Percentiles rank a stretch among this genome's conserved stretches.
Evolutionary conservation across 2,888 invertebrate species (phyloP).

Genomic region (Theretra japonica): DNA sequence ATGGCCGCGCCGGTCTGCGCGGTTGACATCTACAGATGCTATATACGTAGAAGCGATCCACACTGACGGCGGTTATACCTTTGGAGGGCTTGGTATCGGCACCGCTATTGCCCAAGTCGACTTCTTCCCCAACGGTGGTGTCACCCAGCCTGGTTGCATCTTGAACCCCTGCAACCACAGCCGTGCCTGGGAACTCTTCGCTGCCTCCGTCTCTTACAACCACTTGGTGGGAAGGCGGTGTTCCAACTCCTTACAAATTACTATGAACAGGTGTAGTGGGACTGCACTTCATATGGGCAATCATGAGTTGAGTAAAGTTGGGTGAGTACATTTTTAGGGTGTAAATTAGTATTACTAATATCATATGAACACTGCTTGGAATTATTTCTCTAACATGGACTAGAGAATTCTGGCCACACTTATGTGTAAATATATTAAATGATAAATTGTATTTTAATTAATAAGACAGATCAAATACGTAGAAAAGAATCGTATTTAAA

Average conservation of each 20-base stretch:
- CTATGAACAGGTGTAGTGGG: slow-evolving; percentile 57
- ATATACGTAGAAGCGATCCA: slow-evolving; percentile 64
- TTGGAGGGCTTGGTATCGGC: slow-evolving; percentile 71
- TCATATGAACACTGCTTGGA: too few relatives aligned
- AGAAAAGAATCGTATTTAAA: too few relatives aligned
- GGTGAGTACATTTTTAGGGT: slow-evolving; percentile 48
- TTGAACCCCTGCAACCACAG: slow-evolving; percentile 61
- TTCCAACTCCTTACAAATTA: slow-evolving; percentile 49
- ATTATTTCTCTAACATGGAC: too few relatives aligned
- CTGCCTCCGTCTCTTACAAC: slow-evolving; percentile 55
- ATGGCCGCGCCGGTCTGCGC: slow-evolving; percentile 53
- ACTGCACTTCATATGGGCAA: slow-evolving; percentile 57
- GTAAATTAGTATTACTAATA: too few relatives aligned
- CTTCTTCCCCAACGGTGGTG: slow-evolving; percentile 85
- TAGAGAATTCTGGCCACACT: too few relatives aligned
- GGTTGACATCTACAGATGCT: slow-evolving; percentile 58
- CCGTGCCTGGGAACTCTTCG: slow-evolving; percentile 62
- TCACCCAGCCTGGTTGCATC: slow-evolving; percentile 59
- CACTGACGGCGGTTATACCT: slow-evolving; percentile 73
- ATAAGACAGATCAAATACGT: too few relatives aligned
- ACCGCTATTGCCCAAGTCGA: slow-evolving; percentile 78
- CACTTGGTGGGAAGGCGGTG: slow-evolving; percentile 58
- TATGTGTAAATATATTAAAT: too few relatives aligned
- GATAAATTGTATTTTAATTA: too few relatives aligned
- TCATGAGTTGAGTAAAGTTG: slow-evolving; percentile 55